A percentile compares a stretch with the other conserved stretches of the same genome.
phyloP scores from a whole-genome alignment of 1,140 invertebrate species.

The Plectrocnemia conspersa region DNA sequence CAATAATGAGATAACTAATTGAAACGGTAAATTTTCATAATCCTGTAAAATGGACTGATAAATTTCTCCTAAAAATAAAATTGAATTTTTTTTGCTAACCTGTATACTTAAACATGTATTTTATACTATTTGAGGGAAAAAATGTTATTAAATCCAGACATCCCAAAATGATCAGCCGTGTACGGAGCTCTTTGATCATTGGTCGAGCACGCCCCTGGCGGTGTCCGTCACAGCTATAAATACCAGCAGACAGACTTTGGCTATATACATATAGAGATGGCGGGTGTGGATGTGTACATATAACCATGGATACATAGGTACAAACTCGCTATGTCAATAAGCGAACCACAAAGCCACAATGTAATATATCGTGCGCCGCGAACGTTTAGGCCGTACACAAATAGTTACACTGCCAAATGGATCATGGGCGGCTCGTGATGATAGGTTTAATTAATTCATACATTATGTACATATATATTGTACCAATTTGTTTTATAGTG shows the following conservation, averaged over 20 bases:
- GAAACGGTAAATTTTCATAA: neutral
- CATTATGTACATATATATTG: neutral
- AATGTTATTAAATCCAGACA: too few relatives aligned
- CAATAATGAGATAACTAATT: neutral
- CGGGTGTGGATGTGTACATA: neutral
- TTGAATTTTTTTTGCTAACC: neutral
- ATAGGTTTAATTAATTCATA: neutral
- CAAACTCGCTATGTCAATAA: constrained; percentile 15
- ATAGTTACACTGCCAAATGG: constrained; percentile 2
- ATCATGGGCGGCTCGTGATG: constrained; percentile 1
- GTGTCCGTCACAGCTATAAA: neutral
- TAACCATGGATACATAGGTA: neutral
- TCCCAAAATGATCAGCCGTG: too few relatives aligned
- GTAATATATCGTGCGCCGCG: constrained; percentile 26
- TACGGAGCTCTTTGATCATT: constrained; percentile 12
- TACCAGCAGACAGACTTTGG: neutral
- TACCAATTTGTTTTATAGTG: too few relatives aligned
- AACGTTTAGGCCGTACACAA: constrained; percentile 24
- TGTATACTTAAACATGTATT: neutral
- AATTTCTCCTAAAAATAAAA: neutral
- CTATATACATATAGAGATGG: constrained; percentile 1
- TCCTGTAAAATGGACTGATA: neutral
- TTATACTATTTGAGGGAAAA: neutral
- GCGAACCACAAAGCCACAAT: constrained; percentile 26
- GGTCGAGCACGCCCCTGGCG: neutral